Evolutionary conservation across 2,888 invertebrate species (phyloP).

Genomic region (Plutella xylostella): DNA sequence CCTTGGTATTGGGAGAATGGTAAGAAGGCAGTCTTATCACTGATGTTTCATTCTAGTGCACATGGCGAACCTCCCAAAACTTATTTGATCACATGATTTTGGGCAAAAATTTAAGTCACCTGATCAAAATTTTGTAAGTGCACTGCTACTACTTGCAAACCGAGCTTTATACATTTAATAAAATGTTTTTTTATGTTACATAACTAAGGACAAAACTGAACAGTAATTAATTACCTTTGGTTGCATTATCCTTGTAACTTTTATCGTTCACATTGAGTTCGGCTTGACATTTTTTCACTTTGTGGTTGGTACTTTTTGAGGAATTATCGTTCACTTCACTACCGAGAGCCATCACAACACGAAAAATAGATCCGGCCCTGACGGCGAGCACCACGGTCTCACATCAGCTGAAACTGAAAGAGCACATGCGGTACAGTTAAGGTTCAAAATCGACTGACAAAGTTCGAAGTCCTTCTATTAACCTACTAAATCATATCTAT

Average conservation of each 20-base stretch:
- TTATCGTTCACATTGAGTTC: slow-evolving; percentile 52
- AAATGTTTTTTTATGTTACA: slow-evolving; percentile 45
- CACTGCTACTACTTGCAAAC: background rate
- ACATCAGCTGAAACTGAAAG: slow-evolving; percentile 56
- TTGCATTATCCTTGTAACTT: slow-evolving; percentile 50
- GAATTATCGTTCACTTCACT: slow-evolving; percentile 69
- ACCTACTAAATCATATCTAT: slow-evolving; percentile 7
- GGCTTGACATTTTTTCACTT: slow-evolving; percentile 64
- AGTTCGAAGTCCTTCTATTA: slow-evolving; percentile 26
- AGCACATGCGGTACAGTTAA: slow-evolving; percentile 63
- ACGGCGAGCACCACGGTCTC: slow-evolving; percentile 60
- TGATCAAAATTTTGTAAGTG: slow-evolving; percentile 31
- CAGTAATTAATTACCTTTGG: slow-evolving; percentile 51
- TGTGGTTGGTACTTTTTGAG: slow-evolving; percentile 54
- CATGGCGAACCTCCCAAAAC: slow-evolving; percentile 7
- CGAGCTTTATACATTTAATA: background rate
- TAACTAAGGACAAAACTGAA: slow-evolving; percentile 57
- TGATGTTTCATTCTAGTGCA: slow-evolving; percentile 2
- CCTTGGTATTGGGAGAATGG: no score
- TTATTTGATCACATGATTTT: slow-evolving; percentile 43
- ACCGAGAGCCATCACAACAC: slow-evolving; percentile 71
- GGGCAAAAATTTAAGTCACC: slow-evolving; percentile 32
- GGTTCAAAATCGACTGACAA: slow-evolving; percentile 57
- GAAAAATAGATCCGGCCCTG: slow-evolving; percentile 53
- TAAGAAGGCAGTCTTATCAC: no score